phyloP scores from a whole-genome alignment of 2,888 invertebrate species.

The Cerceris rybyensis region DNA sequence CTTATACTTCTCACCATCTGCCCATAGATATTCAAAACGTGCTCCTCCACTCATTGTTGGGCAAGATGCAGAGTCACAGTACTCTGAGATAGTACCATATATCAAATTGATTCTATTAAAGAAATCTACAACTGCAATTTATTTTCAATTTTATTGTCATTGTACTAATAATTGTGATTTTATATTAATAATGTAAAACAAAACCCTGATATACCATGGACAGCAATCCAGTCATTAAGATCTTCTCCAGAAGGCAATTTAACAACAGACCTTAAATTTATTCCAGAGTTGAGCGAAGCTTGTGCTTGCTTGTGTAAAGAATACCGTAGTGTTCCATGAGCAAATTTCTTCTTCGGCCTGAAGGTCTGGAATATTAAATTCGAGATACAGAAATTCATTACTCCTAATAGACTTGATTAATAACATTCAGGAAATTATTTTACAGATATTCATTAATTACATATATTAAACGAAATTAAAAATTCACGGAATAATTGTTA shows the following conservation, averaged over 20 bases:
- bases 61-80: conserved; percentile 91
- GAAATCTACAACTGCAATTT: conserved; percentile 92
- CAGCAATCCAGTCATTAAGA: conserved; percentile 95
- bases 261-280: conserved; percentile 92
- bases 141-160: conserved; percentile 21
- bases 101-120: conserved; percentile 96
- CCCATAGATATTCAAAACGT: conserved; percentile 95
- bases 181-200: too few species aligned
- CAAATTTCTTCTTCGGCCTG: conserved; percentile 93
- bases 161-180: conserved; percentile 13
- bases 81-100: conserved; percentile 94
- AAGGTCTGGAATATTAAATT: conserved; percentile 87
- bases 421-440: too few species aligned
- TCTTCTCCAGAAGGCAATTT: conserved; percentile 92
- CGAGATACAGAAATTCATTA: neutral
- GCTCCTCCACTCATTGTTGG: conserved; percentile 96
- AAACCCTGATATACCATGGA: conserved; percentile 86
- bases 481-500: neutral
- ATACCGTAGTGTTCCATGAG: conserved; percentile 92
- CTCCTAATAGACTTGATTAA: neutral
- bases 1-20: conserved; percentile 90
- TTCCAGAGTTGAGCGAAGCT: conserved; percentile 94
- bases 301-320: conserved; percentile 95
- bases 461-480: too few species aligned
- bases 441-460: too few species aligned